Evolutionary conservation across 2,888 invertebrate species (phyloP).

Genomic region (Cremastobaeus sp.): DNA sequence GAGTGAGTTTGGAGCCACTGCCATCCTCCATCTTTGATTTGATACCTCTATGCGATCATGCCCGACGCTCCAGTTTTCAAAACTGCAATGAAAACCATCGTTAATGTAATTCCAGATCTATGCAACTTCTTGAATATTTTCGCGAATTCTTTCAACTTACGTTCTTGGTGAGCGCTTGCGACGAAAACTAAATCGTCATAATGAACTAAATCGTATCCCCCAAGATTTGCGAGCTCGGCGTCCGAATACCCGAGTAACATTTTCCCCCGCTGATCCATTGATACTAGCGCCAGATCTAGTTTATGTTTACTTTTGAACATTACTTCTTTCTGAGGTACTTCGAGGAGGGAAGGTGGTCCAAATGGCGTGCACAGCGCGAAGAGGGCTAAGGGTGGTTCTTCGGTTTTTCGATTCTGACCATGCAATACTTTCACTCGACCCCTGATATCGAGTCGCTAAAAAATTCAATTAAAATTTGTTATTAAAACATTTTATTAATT

Average conservation of each 20-base stretch:
- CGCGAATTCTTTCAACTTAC: no score
- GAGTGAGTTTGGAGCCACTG: slow-evolving; percentile 99
- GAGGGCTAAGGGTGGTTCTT: slow-evolving; percentile 94
- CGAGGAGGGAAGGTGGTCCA: slow-evolving; percentile 97
- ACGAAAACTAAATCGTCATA: slow-evolving; percentile 98
- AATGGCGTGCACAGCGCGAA: slow-evolving; percentile 99
- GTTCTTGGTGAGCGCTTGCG: slow-evolving; percentile 99
- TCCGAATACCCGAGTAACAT: slow-evolving; percentile 96
- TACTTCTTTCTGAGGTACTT: slow-evolving; percentile 98
- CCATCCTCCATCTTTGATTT: slow-evolving; percentile 96
- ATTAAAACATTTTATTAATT: no score
- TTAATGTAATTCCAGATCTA: background rate
- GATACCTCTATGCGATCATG: slow-evolving; percentile 98
- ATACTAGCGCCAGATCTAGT: slow-evolving; percentile 95
- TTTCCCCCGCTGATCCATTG: slow-evolving; percentile 98
- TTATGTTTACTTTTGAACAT: slow-evolving; percentile 99
- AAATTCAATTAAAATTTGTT: no score
- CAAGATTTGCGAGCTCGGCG: slow-evolving; percentile 92
- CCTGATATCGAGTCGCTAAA: slow-evolving; percentile 96
- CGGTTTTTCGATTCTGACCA: slow-evolving; percentile 96
- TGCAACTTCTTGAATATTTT: no score
- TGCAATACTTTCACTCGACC: slow-evolving; percentile 97
- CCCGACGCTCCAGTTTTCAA: slow-evolving; percentile 99
- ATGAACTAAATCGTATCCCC: slow-evolving; percentile 99
- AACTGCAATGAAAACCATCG: slow-evolving; percentile 82